Base-by-base conservation (phyloP, 2,888 invertebrate genomes). In the Meliscaeva auricollis region DNA sequence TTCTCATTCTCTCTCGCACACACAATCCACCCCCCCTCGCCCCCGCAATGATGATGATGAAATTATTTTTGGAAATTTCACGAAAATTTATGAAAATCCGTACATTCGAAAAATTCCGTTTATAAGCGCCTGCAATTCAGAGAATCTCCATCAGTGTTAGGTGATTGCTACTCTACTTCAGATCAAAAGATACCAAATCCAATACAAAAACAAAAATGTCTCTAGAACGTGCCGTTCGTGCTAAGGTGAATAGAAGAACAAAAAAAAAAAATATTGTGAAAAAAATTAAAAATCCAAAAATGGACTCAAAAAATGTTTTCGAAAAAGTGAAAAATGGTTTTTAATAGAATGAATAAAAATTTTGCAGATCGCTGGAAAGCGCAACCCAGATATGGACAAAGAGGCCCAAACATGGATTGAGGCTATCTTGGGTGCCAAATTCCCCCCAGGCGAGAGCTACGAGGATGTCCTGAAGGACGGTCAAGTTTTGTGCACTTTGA, bases 341-440 rank as follows among this genome's bases (percentile, higher is more conserved):
- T 26, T 44, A 22, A 50, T 32, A 35, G 6, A 66, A 20, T 8
- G 26, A 58, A 77, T 83, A 75, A 60, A 72, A 64, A 54, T 87
- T 80, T 88, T 89, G 30, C 91, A 97, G 97, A 94, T 97, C 93
- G 96, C 96, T 89, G 94, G 96, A 90, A 97, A 97, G 93, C 96
- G 97, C 90, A 95, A 95, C 93, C 94, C 95, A 22, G 94, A 96
- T 89, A 96, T 96, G 93, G 98, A 98, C 92, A 94, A 94, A 89
- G 97, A 98, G 92, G 97, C 97, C 87, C 96, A 98, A 92, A 95
- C 95, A 93, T 99, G 98, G 98, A 96, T 99, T 88, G 98, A 98
- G 92, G 90, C 94, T 74, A 94, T 98, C 89, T 93, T 98, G 87
- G 97, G 97, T 54, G 96, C 96, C 90, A 97, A 97, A 93, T 96